phyloP scores from a whole-genome alignment of 2,113 vertebrate species.

The Damaliscus lunatus region DNA sequence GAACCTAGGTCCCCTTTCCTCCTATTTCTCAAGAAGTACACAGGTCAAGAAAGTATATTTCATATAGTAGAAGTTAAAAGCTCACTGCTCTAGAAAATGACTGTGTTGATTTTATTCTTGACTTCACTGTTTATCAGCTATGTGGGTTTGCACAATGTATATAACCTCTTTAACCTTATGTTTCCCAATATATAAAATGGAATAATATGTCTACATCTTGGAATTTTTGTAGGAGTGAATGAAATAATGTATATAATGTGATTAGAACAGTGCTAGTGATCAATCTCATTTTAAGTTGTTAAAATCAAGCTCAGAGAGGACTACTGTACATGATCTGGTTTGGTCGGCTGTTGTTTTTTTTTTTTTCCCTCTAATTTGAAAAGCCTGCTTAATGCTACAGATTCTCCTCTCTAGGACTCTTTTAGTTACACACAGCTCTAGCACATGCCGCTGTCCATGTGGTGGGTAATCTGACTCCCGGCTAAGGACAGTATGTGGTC shows the following conservation, averaged over 20 bases:
- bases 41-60: background rate
- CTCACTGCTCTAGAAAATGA: background rate
- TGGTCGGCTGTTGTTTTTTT: background rate
- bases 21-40: background rate
- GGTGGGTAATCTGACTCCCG: conserved; percentile 35
- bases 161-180: background rate
- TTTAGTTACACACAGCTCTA: conserved; percentile 6
- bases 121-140: background rate
- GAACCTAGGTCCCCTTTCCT: background rate
- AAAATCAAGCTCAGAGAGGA: background rate
- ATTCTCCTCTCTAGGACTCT: conserved; percentile 24
- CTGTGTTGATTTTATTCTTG: background rate
- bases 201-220: background rate
- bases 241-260: background rate
- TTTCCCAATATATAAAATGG: background rate
- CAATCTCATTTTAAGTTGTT: background rate
- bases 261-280: background rate
- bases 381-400: conserved; percentile 48
- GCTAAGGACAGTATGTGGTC: background rate
- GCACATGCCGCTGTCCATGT: background rate
- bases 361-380: conserved; percentile 38
- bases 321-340: background rate
- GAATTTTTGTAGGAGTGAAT: background rate
- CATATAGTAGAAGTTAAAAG: background rate
- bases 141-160: background rate